Percentiles rank a stretch among this genome's conserved stretches.
Evolutionary conservation across 2,888 invertebrate species (phyloP).

Genomic region (Panzeria rudis): DNA sequence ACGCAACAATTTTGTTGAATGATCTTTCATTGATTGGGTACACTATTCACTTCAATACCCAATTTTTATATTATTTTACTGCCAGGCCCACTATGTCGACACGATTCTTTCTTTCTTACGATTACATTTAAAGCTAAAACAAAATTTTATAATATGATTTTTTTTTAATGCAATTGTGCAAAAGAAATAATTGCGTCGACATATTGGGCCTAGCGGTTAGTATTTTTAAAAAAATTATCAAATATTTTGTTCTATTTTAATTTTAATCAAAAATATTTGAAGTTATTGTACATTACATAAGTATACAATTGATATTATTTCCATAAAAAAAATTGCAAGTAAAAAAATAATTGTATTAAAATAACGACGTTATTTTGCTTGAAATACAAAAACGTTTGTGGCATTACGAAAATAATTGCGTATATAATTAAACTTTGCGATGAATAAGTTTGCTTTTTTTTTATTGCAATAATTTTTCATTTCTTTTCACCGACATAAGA

Average conservation of each 20-base stretch:
- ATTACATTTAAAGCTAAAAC: no score
- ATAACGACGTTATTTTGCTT: slow-evolving; percentile 38
- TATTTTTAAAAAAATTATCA: neutral
- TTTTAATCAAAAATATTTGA: neutral
- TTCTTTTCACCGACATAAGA: neutral
- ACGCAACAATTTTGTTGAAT: no score
- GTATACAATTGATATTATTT: neutral
- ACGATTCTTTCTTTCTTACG: no score
- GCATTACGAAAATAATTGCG: slow-evolving; percentile 47
- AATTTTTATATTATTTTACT: no score
- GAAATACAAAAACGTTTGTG: slow-evolving; percentile 12
- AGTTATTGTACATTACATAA: neutral
- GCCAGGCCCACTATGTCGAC: no score
- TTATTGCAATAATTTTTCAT: slow-evolving; percentile 7
- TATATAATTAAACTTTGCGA: slow-evolving; percentile 52
- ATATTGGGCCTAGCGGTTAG: no score
- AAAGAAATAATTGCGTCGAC: no score
- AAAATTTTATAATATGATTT: no score
- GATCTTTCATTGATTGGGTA: no score
- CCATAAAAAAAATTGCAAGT: neutral
- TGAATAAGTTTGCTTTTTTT: slow-evolving; percentile 13
- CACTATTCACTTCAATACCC: no score
- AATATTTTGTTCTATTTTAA: neutral
- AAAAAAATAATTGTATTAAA: neutral
- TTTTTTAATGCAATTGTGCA: no score